A percentile compares a stretch with the other conserved stretches of the same genome.
Conservation (phyloP, 37 sponge, comb jelly and placozoan genomes). For the Agelas oroides region DNA sequence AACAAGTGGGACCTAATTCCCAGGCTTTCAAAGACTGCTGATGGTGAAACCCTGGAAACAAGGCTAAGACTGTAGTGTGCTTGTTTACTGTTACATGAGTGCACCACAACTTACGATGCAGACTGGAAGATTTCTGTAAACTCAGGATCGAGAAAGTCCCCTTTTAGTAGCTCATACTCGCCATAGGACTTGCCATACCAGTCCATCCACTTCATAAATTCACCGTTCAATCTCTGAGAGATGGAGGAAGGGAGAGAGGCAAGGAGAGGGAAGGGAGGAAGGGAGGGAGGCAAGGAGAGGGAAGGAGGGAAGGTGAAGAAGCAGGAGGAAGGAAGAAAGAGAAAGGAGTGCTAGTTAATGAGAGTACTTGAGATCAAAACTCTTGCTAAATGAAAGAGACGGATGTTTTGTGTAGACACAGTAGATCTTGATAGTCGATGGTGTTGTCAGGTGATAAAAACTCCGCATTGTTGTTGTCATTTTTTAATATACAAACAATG, state of each 20-base stretch:
- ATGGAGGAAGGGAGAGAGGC: not conserved
- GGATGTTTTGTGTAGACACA: too few species aligned
- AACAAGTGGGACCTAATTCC: too few species aligned
- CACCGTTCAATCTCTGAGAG: slow-evolving; percentile 84
- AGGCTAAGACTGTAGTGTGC: too few species aligned
- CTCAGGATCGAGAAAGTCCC: slow-evolving; percentile 86
- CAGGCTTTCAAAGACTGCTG: too few species aligned
- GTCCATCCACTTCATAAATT: slow-evolving; percentile 96
- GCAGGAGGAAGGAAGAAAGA: slow-evolving; percentile 2
- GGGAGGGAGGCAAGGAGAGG: slow-evolving; percentile 24
- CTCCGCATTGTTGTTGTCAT: too few species aligned
- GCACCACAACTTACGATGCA: slow-evolving; percentile 82
- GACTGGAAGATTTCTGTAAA: slow-evolving; percentile 62
- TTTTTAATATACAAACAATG: too few species aligned
- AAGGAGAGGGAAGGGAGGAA: not conserved
- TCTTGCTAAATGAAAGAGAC: too few species aligned
- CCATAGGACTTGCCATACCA: slow-evolving; percentile 97
- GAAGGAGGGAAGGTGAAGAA: slow-evolving; percentile 19
- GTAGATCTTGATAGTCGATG: too few species aligned
- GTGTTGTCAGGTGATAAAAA: too few species aligned
- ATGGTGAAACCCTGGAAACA: too few species aligned
- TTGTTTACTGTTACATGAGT: too few species aligned
- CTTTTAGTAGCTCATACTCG: slow-evolving; percentile 88
- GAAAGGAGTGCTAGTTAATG: not conserved
- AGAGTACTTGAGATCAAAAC: too few species aligned